Evolutionary conservation across 2,888 invertebrate genomes (phyloP).

Genomic region (Pollenia angustigena): DNA sequence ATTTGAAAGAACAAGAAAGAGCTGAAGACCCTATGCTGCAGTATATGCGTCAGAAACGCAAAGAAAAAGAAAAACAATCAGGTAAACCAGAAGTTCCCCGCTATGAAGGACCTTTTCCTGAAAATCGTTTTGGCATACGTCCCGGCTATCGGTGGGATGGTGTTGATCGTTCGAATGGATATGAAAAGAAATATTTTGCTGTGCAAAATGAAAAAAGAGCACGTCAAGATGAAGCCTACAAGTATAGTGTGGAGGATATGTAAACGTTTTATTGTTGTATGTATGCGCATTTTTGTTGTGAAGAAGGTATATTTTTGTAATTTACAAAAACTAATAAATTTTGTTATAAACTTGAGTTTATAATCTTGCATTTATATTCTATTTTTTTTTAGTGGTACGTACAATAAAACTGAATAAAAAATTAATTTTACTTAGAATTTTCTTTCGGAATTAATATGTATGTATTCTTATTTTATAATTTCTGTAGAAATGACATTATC

Average conservation of each 20-base stretch:
- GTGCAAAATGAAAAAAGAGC: constrained; percentile 90
- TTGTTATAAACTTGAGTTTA: too few species aligned
- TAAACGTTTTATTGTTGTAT: constrained; percentile 83
- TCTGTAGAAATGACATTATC: too few species aligned
- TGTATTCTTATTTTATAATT: too few species aligned
- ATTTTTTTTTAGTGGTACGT: too few species aligned
- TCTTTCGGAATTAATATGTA: too few species aligned
- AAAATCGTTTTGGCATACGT: constrained; percentile 95
- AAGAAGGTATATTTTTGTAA: background rate
- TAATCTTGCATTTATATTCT: too few species aligned
- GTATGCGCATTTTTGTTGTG: background rate
- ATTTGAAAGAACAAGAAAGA: constrained; percentile 89
- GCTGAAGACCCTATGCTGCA: constrained; percentile 97
- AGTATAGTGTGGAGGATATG: constrained; percentile 98
- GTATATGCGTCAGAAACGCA: constrained; percentile 89
- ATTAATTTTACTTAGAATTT: too few species aligned
- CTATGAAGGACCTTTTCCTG: constrained; percentile 94
- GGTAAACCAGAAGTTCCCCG: constrained; percentile 87
- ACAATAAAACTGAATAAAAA: too few species aligned
- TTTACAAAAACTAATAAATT: too few species aligned
- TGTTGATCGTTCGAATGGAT: constrained; percentile 98
- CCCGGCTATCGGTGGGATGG: constrained; percentile 99
- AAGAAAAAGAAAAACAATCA: constrained; percentile 82
- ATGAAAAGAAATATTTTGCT: constrained; percentile 95
- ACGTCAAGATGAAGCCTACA: constrained; percentile 93